A percentile compares a stretch with the other conserved stretches of the same genome.
These are phyloP conservation scores for Callyntrura sp. DNA, from an alignment of 2,888 invertebrate species.

Conservation along the genomic window DNA sequence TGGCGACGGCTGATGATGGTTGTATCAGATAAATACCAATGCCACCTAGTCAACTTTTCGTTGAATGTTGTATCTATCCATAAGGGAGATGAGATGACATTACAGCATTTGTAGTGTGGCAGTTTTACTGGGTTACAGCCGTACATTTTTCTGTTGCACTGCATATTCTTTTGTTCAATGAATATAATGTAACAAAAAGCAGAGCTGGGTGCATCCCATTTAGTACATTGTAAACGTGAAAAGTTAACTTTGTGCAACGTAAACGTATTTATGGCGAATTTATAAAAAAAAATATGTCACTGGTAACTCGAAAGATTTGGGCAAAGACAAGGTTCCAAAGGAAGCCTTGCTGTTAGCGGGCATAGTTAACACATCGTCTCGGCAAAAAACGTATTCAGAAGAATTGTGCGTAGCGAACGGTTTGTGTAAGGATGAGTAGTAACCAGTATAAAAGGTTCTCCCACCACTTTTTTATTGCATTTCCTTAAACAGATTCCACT, in stretches of 20 bases:
- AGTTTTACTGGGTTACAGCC: too few relatives aligned
- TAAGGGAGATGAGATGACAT: too few relatives aligned
- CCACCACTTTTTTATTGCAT: conserved; percentile 72
- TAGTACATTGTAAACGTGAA: background rate
- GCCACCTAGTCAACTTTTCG: too few relatives aligned
- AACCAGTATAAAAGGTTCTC: conserved; percentile 63
- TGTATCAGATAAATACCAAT: too few relatives aligned
- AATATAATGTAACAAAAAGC: background rate
- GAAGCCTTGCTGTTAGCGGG: background rate
- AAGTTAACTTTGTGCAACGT: background rate
- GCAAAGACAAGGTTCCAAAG: background rate
- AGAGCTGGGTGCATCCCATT: too few relatives aligned
- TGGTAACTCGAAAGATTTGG: conserved; percentile 44
- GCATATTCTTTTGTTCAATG: background rate
- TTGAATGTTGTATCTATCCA: too few relatives aligned
- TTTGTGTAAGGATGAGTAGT: conserved; percentile 44
- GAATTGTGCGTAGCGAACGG: conserved; percentile 35
- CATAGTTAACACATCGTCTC: background rate
- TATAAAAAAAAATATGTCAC: conserved; percentile 67
- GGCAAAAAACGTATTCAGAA: conserved; percentile 7
- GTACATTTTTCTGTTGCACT: background rate
- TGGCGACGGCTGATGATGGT: too few relatives aligned
- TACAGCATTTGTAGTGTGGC: too few relatives aligned
- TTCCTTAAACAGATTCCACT: conserved; percentile 76
- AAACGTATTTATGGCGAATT: background rate